Conservation (phyloP, 2,888 invertebrate species). For the Tholera decimalis region DNA sequence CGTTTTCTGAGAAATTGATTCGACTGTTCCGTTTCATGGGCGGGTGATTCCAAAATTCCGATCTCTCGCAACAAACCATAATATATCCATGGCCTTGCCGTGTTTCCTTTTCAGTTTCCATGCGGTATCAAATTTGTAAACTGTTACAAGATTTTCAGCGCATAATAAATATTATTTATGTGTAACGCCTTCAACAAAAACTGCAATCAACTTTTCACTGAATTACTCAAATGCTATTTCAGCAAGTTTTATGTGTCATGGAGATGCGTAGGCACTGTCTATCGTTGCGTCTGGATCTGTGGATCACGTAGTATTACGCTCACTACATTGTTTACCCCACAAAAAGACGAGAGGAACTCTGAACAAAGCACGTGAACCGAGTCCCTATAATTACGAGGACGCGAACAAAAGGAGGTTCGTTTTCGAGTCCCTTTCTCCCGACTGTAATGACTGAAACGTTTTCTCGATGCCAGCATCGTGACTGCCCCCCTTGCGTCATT, state of each 20-base stretch:
- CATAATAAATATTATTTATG: background rate
- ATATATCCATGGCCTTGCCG: background rate
- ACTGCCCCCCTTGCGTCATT: conserved; percentile 71
- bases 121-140: background rate
- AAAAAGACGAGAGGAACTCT: conserved; percentile 40
- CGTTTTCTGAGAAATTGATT: conserved; percentile 40
- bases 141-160: background rate
- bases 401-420: conserved; percentile 69
- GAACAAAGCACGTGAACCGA: conserved; percentile 51
- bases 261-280: conserved; percentile 70
- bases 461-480: conserved; percentile 75
- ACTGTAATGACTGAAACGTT: conserved; percentile 78
- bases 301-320: conserved; percentile 54
- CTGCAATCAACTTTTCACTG: conserved; percentile 27
- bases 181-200: conserved; percentile 14
- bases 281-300: conserved; percentile 62
- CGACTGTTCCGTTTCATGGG: background rate
- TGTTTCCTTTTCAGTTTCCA: background rate
- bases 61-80: conserved; percentile 6
- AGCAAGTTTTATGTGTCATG: conserved; percentile 58
- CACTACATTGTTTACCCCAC: conserved; percentile 53
- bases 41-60: conserved; percentile 1
- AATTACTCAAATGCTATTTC: conserved; percentile 48
- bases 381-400: conserved; percentile 68
- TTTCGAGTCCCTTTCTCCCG: conserved; percentile 65